Percentiles rank a stretch among this genome's conserved stretches.
phyloP scores from a whole-genome alignment of 2,113 vertebrate species.

The Gallinago jamesoni region DNA sequence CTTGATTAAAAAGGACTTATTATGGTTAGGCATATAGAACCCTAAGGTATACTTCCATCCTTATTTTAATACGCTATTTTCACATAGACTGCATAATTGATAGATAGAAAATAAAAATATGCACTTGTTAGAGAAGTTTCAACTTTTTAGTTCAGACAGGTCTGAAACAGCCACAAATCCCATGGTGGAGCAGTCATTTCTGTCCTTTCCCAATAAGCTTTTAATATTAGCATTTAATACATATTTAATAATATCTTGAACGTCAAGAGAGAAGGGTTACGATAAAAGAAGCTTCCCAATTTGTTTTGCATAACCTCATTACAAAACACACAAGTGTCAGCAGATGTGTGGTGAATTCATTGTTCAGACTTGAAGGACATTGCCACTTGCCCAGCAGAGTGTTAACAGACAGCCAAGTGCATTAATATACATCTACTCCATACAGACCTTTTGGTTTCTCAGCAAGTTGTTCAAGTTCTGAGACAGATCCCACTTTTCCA shows the following conservation, averaged over 20 bases:
- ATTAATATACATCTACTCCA: neutral
- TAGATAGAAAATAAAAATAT: neutral
- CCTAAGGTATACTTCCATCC: neutral
- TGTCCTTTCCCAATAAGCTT: neutral
- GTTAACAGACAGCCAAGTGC: neutral
- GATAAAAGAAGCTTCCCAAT: neutral
- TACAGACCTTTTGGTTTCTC: constrained; percentile 65
- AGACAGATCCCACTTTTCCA: constrained; percentile 8
- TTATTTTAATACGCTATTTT: neutral
- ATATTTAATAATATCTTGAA: too few species aligned
- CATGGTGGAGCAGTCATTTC: neutral
- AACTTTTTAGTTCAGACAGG: neutral
- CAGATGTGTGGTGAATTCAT: neutral
- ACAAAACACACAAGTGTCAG: neutral
- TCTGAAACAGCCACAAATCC: neutral
- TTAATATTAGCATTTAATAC: neutral
- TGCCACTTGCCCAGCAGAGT: too few species aligned
- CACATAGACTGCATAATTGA: neutral
- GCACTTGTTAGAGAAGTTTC: neutral
- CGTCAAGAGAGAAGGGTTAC: neutral
- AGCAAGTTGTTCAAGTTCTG: constrained; percentile 20
- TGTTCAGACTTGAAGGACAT: neutral
- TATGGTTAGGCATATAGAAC: neutral
- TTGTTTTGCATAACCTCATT: neutral
- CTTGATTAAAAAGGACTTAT: neutral